These are phyloP conservation scores for Campoplex nolae DNA, from an alignment of 2,888 invertebrate species.

Conservation along the genomic window DNA sequence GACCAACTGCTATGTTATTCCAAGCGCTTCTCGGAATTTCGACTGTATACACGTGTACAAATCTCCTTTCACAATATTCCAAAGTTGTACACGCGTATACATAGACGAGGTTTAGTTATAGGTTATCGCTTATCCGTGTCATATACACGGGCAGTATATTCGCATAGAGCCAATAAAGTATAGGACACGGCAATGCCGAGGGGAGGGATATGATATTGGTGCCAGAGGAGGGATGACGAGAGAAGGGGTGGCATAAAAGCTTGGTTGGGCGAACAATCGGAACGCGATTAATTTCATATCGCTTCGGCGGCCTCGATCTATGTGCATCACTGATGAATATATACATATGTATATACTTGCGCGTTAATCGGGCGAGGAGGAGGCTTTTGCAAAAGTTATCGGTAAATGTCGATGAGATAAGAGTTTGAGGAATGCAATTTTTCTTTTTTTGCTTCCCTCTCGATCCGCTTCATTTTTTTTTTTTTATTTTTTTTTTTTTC, in stretches of 20 bases:
- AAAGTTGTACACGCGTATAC: slow-evolving; percentile 19
- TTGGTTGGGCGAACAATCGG: slow-evolving; percentile 51
- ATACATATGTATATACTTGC: background rate
- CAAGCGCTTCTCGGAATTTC: background rate
- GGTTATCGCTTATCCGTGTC: slow-evolving; percentile 61
- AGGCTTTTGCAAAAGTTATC: slow-evolving; percentile 10
- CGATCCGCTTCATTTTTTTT: background rate
- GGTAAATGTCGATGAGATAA: slow-evolving; percentile 5
- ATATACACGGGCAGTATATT: slow-evolving; percentile 49
- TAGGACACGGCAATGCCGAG: slow-evolving; percentile 11
- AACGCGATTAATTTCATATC: slow-evolving; percentile 61
- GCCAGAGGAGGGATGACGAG: slow-evolving; percentile 13
- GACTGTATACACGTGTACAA: slow-evolving; percentile 1
- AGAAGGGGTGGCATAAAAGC: slow-evolving; percentile 24
- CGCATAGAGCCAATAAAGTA: slow-evolving; percentile 58
- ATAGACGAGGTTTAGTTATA: slow-evolving; percentile 20
- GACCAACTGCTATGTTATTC: background rate
- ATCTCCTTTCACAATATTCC: slow-evolving; percentile 22
- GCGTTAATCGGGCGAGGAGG: slow-evolving; percentile 6
- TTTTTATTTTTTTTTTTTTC: background rate
- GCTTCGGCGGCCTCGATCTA: background rate
- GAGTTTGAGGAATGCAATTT: slow-evolving; percentile 4
- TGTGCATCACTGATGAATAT: slow-evolving; percentile 29
- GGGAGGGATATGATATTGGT: slow-evolving; percentile 2
- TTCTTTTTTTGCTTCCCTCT: background rate